Evolutionary conservation across 64 coral and sea anemone species (phyloP), one percentile per base, ranked within the genome.

Genomic region (Stylophora pistillata): DNA sequence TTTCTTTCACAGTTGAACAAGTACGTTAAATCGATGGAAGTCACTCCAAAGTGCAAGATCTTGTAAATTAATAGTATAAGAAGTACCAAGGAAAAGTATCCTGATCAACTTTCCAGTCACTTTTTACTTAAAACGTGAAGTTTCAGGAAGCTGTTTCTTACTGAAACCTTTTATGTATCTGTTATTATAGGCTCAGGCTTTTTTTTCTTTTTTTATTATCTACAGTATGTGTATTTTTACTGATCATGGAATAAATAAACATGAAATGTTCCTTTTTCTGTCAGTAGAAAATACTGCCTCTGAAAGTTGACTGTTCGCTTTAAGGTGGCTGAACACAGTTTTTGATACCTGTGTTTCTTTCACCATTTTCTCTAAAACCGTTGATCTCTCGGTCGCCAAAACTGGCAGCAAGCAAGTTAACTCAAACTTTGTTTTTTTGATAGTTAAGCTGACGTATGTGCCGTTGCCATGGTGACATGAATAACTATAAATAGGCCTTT

Each of bases 1-100:
- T 58, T 62, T 27, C 29, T 20, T 10, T 13, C 33, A 74, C 74
- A 91, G 89, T 91, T 77, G 89, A 91, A 86, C 79, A 85, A 77
- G 81, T 61, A 57, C 89, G 89, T 58, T 91, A 30, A 87, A 47
- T 34, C 10, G 47, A 14, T 33, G 21, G 5, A n/a, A 30, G 13
- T 23, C 53, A 56, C 23, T 23, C 13, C 27, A 13, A 53, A 84
- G 20, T 37, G 9, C 30, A 13, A 15, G 32, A 47, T 60, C 41
- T 11, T 69, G 23, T 53, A 65, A 27, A 54, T 34, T 12, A 47
- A n/a, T 20, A 76, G 37, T 16, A 52, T 52, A 54, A 11, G 10
- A 52, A 26, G 23, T 15, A 52, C 10, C 27, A 53, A 30, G 75
- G n/a, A 53, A 47, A 55, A 41, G 7, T 56, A 56, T 2, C 25